Percentiles rank a stretch among this genome's conserved stretches.
phyloP scores from a whole-genome alignment of 1,140 invertebrate genomes.

The Pseudomyrmex sp. region DNA sequence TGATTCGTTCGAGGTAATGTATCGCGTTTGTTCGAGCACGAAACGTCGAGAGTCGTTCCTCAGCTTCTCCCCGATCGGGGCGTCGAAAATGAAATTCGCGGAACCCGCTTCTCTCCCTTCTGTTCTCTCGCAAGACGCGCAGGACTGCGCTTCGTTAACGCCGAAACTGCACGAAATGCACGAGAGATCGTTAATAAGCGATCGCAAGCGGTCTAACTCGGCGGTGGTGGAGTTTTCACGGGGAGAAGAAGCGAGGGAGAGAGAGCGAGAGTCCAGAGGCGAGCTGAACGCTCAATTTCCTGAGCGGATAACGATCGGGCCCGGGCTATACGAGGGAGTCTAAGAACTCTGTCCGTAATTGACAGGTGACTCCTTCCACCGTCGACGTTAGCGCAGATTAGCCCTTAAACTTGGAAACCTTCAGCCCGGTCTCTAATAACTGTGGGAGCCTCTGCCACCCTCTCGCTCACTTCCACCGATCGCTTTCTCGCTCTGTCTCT shows the following conservation, averaged over 20 bases:
- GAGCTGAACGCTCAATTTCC: constrained; percentile 65
- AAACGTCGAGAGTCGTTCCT: not conserved
- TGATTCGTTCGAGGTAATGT: not conserved
- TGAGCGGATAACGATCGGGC: constrained; percentile 66
- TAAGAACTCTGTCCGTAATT: constrained; percentile 72
- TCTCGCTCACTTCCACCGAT: constrained; percentile 42
- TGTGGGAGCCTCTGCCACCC: constrained; percentile 55
- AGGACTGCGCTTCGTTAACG: constrained; percentile 52
- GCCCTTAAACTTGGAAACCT: constrained; percentile 56
- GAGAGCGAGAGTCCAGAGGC: not conserved
- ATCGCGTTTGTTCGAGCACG: constrained; percentile 18
- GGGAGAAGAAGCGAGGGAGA: not conserved
- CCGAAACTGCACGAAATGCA: constrained; percentile 49
- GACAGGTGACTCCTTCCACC: constrained; percentile 75
- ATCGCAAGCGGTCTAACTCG: constrained; percentile 39
- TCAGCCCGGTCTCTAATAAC: constrained; percentile 61
- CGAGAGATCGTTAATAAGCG: constrained; percentile 64
- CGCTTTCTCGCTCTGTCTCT: not conserved
- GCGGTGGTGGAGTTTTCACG: constrained; percentile 54
- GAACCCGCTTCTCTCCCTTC: not conserved
- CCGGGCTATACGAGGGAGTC: constrained; percentile 24
- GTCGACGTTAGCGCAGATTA: constrained; percentile 29
- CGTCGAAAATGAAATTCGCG: constrained; percentile 26
- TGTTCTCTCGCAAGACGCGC: constrained; percentile 31
- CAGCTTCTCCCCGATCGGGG: not conserved